Evolutionary conservation across 2,888 invertebrate species (phyloP).

Genomic region (Lutraria lutraria): DNA sequence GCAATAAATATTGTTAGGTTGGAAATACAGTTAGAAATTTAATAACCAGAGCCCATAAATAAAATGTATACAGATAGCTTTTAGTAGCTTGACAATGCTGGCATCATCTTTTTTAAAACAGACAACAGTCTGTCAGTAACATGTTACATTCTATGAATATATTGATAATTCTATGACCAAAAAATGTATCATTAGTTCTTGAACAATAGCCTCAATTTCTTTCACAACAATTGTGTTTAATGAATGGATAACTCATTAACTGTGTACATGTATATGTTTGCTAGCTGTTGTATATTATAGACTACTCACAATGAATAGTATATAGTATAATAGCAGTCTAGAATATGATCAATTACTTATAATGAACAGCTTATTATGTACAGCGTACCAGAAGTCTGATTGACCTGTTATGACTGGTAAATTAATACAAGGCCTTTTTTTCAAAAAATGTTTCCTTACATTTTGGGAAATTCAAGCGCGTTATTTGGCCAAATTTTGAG

Average conservation of each 20-base stretch:
- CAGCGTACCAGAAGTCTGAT: too few species aligned
- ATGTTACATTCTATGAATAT: neutral
- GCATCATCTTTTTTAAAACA: neutral
- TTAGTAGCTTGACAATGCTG: too few species aligned
- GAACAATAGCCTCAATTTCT: neutral
- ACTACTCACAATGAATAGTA: neutral
- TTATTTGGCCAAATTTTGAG: too few species aligned
- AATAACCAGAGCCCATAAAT: too few species aligned
- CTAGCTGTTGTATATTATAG: neutral
- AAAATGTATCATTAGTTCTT: neutral
- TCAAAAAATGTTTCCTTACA: too few species aligned
- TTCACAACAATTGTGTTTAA: neutral
- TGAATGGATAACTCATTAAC: neutral
- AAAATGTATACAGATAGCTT: too few species aligned
- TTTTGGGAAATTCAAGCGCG: too few species aligned
- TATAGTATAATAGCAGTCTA: neutral
- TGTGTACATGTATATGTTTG: neutral
- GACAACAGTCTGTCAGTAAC: neutral
- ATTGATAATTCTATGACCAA: neutral
- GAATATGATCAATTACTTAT: neutral
- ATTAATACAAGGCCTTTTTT: too few species aligned
- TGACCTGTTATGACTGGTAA: too few species aligned
- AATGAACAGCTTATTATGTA: too few species aligned
- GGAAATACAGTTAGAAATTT: too few species aligned
- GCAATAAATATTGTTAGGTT: too few species aligned